Base-by-base conservation (phyloP, 23 tunicate genomes). In the Corella eumyota region DNA sequence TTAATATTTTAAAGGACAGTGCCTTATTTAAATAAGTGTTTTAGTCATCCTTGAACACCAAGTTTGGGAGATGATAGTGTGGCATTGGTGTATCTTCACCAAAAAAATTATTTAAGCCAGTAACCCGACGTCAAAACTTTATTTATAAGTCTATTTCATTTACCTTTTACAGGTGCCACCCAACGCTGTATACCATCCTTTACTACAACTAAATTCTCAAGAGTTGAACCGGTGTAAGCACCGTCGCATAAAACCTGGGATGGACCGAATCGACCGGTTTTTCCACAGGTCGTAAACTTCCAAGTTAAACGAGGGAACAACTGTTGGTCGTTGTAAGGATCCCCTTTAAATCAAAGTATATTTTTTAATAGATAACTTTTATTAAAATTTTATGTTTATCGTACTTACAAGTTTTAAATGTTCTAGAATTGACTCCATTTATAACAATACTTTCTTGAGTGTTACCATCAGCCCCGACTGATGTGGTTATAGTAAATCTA, bases 171-270 rank as follows among this genome's bases (percentile, higher is more conserved):
- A 1, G 95, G 95, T 13, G 86, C 85, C 34, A 33, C 60, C 90
- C 97, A 79, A n/a, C 69, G 50, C 46, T 90, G 98, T 36, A 90
- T 64, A 30, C 98, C 98, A 45, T 74, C 22, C 0, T 51, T 40
- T 20, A 90, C 91, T 1, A 17, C 51, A 4, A 82, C 78, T 2
- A 75, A 36, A 19, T 75, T 32, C 26, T 81, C 60, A 11, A 90
- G 44, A 38, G 50, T 74, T 1, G 64, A 65, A 6, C 61, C 55
- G 25, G 37, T 32, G 58, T 90, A 90, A 2, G 57, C 72, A 48
- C 29, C 40, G 49, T 90, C 83, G 45, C 98, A 90, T 22, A 61
- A 30, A 1, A 45, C 28, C 58, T 90, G 92, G 32, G 29, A 69
- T 5, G 98, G 98, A 19, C 98, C 98, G 31, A 69, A 34, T 31